Evolutionary conservation across 2,113 vertebrate species (phyloP).

Genomic region (Protobothrops flavoviridis): DNA sequence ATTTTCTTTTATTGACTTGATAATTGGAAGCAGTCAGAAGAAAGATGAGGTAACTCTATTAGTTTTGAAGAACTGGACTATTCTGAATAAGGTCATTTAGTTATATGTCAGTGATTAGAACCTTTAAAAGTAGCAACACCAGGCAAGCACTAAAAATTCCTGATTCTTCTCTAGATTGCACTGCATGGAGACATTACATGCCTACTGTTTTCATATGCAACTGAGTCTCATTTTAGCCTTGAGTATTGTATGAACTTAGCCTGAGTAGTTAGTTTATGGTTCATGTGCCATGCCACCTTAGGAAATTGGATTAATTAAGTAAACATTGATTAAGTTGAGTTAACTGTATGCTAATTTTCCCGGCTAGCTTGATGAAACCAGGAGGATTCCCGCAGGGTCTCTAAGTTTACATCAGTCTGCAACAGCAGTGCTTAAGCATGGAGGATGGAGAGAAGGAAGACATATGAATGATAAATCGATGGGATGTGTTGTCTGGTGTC

Average conservation of each 20-base stretch:
- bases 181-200: background rate
- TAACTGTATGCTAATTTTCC: background rate
- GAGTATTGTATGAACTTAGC: background rate
- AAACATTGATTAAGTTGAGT: background rate
- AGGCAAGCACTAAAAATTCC: background rate
- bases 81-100: background rate
- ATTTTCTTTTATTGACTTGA: background rate
- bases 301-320: background rate
- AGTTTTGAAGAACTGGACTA: background rate
- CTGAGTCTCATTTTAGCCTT: background rate
- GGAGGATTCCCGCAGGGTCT: background rate
- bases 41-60: background rate
- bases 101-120: background rate
- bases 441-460: background rate
- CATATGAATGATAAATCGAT: background rate
- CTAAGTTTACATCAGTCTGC: background rate
- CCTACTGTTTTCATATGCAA: background rate
- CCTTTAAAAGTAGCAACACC: background rate
- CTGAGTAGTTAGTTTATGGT: background rate
- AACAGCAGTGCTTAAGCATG: background rate
- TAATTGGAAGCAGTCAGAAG: background rate
- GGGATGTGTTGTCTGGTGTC: background rate
- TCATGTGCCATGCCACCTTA: background rate
- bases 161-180: background rate
- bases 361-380: background rate